Percentiles rank a stretch among this genome's conserved stretches.
phyloP scores from a whole-genome alignment of 2,888 invertebrate genomes.

The Zaprionus bogoriensis region DNA sequence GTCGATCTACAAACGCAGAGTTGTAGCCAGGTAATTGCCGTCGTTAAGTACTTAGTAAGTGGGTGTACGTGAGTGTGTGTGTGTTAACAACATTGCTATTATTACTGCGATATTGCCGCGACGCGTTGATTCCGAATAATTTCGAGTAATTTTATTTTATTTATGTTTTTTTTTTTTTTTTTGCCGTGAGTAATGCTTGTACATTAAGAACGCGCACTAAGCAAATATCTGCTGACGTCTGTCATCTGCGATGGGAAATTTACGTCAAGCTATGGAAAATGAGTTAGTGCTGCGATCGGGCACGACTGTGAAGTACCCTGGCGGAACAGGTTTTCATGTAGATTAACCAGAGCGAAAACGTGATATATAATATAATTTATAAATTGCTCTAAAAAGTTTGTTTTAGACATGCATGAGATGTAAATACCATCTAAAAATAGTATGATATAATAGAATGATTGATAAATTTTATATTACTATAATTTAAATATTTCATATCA shows the following conservation, averaged over 20 bases:
- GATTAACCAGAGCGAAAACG: too few species aligned
- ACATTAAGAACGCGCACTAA: background rate
- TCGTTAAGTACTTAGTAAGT: constrained; percentile 1
- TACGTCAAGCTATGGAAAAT: background rate
- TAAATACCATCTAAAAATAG: too few species aligned
- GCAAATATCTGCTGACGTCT: background rate
- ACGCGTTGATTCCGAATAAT: background rate
- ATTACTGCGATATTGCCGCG: background rate
- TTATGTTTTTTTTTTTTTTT: background rate
- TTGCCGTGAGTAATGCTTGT: background rate
- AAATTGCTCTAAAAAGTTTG: too few species aligned
- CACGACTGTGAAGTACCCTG: background rate
- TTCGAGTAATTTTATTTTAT: background rate
- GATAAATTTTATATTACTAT: too few species aligned
- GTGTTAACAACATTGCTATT: background rate
- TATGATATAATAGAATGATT: too few species aligned
- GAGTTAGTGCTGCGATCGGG: background rate
- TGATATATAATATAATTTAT: too few species aligned
- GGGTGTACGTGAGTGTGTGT: background rate
- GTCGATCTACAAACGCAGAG: constrained; percentile 10
- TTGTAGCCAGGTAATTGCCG: constrained; percentile 36
- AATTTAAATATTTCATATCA: too few species aligned
- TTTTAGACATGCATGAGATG: too few species aligned
- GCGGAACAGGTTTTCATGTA: too few species aligned
- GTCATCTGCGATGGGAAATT: background rate